Evolutionary conservation across 2,888 invertebrate genomes (phyloP), one percentile per base, ranked within the genome.

Genomic region (Leucania comma): DNA sequence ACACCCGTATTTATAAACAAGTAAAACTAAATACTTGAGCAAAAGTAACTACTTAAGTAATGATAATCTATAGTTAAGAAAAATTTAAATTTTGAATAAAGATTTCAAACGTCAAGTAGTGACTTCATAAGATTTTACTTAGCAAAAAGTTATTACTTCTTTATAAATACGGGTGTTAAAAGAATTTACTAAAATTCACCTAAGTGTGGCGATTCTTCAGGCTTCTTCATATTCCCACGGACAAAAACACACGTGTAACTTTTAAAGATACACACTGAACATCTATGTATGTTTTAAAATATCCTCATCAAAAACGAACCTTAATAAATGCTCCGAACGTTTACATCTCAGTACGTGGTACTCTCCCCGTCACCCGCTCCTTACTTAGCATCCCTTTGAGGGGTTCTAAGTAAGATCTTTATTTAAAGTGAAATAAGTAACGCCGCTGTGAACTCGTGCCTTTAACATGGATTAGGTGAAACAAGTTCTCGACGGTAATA

Each of bases 381-480:
- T 61, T 66, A 60, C 48, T 83, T 84, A 74, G 68, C 83, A 83
- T 82, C 67, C 54, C 80, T 83, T 83, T 83, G 85, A 84, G 73
- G 50, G 42, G 60, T 62, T 71, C 50, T 82, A 65, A 65, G 65
- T 65, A 69, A 75, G 69, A 82, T 61, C 76, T 79, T 82, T 82
- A 82, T 72, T 78, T 84, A 71, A 75, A 82, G 72, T 82, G 82
- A 79, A 82, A 82, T 82, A 74, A 84, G 75, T 68, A 38, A 71
- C 79, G 85, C 80, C 35, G 35, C 63, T 65, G 80, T 82, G 82
- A 72, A 59, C 64, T 24, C 35, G 35, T 48, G 64, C 67, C 68
- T 79, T 68, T 58, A 76, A 62, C 65, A 50, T 62, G 68, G 67
- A 78, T 79, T 71, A 67, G 61, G 64, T 65, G 29, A 63, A 67